These are phyloP conservation scores for Polymixis lichenea DNA, from an alignment of 2,888 invertebrate species.

Conservation along the genomic window DNA sequence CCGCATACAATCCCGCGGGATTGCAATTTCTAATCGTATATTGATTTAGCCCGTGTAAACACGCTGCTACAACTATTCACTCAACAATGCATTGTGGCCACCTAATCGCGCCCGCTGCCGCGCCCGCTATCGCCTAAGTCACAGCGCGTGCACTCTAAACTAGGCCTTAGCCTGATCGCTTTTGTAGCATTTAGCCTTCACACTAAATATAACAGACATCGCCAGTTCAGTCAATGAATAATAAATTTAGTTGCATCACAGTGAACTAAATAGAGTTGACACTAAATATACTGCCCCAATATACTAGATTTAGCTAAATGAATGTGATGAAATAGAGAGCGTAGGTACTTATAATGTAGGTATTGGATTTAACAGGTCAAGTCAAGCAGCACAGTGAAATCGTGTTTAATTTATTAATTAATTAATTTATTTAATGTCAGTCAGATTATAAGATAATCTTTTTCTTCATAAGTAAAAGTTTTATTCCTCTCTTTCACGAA, in stretches of 20 bases:
- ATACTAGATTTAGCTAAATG: neutral
- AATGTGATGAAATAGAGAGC: neutral
- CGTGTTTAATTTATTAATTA: too few species aligned
- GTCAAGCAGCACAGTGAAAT: neutral
- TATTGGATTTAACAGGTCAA: neutral
- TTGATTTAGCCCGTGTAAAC: too few species aligned
- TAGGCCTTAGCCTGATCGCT: neutral
- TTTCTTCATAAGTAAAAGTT: too few species aligned
- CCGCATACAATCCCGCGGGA: too few species aligned
- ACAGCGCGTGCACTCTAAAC: neutral
- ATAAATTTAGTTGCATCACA: slow-evolving; percentile 25
- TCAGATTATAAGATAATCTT: neutral
- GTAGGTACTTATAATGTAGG: too few species aligned
- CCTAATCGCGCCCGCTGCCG: too few species aligned
- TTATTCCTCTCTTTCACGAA: too few species aligned
- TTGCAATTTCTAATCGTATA: too few species aligned
- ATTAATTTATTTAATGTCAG: neutral
- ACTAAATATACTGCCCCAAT: neutral
- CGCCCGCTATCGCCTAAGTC: too few species aligned
- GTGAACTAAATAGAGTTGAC: neutral
- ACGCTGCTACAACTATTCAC: too few species aligned
- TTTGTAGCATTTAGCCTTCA: neutral
- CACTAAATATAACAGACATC: slow-evolving; percentile 13
- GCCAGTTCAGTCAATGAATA: slow-evolving; percentile 20
- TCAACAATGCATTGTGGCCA: too few species aligned